Percentiles rank a stretch among this genome's conserved stretches.
Evolutionary conservation across 2,888 invertebrate species (phyloP).

Genomic region (Cordilura impudica): DNA sequence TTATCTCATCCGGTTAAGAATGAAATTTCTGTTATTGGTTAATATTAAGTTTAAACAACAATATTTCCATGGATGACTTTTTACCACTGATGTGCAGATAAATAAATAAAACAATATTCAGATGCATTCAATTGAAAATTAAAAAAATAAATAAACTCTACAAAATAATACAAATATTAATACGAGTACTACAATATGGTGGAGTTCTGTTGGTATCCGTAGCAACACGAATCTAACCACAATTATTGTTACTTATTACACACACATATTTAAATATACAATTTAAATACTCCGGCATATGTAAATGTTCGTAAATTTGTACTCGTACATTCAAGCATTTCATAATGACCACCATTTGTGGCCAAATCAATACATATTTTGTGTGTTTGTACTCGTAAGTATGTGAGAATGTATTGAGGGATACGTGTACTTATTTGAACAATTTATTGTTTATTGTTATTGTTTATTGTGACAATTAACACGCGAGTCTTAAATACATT

Average conservation of each 20-base stretch:
- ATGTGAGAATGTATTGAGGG: neutral
- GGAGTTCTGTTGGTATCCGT: neutral
- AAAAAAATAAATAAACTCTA: constrained; percentile 43
- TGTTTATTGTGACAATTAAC: constrained; percentile 61
- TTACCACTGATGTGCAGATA: constrained; percentile 41
- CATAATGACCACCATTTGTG: constrained; percentile 52
- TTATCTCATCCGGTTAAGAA: neutral
- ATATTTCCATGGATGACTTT: constrained; percentile 43
- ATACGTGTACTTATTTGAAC: too few relatives aligned
- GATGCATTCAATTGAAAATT: constrained; percentile 57
- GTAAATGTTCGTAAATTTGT: too few relatives aligned
- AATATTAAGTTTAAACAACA: constrained; percentile 32
- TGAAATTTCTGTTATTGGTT: constrained; percentile 26
- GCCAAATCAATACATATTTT: constrained; percentile 14
- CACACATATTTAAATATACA: neutral
- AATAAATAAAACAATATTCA: constrained; percentile 31
- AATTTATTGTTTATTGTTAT: constrained; percentile 23
- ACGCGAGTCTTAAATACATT: constrained; percentile 61
- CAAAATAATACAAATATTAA: neutral
- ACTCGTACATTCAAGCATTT: too few relatives aligned
- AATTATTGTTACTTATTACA: neutral
- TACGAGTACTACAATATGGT: neutral
- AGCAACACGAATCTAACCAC: neutral
- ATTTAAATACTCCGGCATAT: neutral
- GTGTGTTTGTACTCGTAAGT: neutral